Evolutionary conservation across 2,888 invertebrate species (phyloP), one percentile per base, ranked within the genome.

Genomic region (Azorinus chamasolen): DNA sequence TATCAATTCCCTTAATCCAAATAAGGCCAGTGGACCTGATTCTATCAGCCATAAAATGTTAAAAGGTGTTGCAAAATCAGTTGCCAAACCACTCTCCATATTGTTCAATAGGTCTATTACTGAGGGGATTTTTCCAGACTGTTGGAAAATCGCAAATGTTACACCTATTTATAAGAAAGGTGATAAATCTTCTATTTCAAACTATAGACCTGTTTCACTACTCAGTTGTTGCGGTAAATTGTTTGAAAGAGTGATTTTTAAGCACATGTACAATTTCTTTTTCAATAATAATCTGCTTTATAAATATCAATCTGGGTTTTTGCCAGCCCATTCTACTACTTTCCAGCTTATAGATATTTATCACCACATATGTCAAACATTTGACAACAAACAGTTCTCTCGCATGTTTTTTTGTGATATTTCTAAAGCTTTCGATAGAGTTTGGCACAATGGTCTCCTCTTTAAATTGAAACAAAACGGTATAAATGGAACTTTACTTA

Each of bases 1-100:
- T 12, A 45, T 45, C 45, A n/a, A 18, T 18, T 45, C 18, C 20
- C 14, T 4, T 8, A 45, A 45, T 45, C 4, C 45, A n/a, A 45
- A 12, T 45, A 45, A 45, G 45, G 45, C 45, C 45, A 45, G 45
- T 45, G 4, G 45, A 45, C 45, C 14, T 10, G 32, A 32, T 32
- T 32, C 32, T 45, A 45, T 45, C n/a, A 8, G 20, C 14, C 45
- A 45, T 45, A 8, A 45, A 45, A 20, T 45, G 45, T 20, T 45
- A 18, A 32, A 32, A 32, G 32, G 18, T 12, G 45, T 45, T 4
- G 45, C 45, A 8, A 45, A 45, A 45, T n/a, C n/a, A 45, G 18
- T 45, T n/a, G n/a, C 45, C n/a, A 45, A 45, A 4, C 45, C 45
- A 45, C 45, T 45, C n/a, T 45, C 45, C n/a, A 18, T 45, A 45